Conservation (phyloP, 1,140 invertebrate genomes). For the Caenorhabditis inopinata region DNA sequence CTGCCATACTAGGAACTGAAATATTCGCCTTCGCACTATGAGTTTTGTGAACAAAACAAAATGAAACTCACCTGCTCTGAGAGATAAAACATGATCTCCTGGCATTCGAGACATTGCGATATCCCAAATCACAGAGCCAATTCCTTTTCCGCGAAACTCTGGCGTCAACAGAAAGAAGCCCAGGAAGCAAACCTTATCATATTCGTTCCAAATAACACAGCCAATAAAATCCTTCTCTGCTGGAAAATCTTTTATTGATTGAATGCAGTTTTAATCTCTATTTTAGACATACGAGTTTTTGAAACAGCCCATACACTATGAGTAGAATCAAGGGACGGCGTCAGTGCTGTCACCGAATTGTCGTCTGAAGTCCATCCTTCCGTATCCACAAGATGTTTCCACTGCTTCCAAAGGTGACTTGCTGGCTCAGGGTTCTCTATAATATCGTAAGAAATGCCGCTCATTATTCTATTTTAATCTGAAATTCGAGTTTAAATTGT, state of each 20-base stretch:
- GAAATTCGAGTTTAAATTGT: too few species aligned
- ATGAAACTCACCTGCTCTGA: background rate
- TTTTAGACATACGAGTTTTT: background rate
- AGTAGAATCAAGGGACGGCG: background rate
- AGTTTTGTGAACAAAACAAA: too few species aligned
- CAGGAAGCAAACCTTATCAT: background rate
- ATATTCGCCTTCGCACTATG: background rate
- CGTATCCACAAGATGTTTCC: background rate
- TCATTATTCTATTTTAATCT: background rate
- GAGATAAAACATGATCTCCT: background rate
- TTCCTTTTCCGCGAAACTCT: background rate
- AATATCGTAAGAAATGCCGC: background rate
- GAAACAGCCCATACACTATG: background rate
- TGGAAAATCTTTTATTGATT: too few species aligned
- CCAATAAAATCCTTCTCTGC: background rate
- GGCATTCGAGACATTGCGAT: conserved; percentile 4
- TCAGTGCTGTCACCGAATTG: background rate
- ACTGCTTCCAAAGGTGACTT: background rate
- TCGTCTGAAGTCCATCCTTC: conserved; percentile 27
- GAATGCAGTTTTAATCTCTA: background rate
- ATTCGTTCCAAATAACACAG: conserved; percentile 18
- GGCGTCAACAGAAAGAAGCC: background rate
- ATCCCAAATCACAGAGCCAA: conserved; percentile 16
- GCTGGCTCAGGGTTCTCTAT: background rate
- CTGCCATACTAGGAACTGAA: background rate